phyloP scores from a whole-genome alignment of 2,888 invertebrate species.

The Melinaea marsaeus region DNA sequence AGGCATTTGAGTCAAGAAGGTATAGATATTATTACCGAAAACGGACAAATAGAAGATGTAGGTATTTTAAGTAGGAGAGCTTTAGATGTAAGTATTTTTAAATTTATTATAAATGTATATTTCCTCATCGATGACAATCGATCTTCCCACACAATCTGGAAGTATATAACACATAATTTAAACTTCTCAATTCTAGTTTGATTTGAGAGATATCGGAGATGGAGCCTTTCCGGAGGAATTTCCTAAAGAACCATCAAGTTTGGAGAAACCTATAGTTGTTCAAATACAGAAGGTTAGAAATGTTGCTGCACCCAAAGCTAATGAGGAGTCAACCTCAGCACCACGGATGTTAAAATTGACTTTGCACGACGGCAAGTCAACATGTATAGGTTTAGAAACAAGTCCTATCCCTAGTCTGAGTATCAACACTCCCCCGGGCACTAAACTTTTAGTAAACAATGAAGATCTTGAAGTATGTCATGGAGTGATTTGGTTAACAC shows the following conservation, averaged over 20 bases:
- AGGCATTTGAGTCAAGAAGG: conserved; percentile 88
- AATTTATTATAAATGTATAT: conserved; percentile 30
- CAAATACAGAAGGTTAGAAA: conserved; percentile 94
- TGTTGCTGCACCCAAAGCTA: conserved; percentile 92
- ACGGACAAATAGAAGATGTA: conserved; percentile 80
- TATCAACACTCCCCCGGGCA: conserved; percentile 92
- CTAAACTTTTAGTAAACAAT: conserved; percentile 81
- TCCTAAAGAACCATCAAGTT: conserved; percentile 74
- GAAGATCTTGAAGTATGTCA: conserved; percentile 79
- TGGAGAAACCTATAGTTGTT: conserved; percentile 82
- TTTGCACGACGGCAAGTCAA: conserved; percentile 89
- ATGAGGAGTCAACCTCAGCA: conserved; percentile 89
- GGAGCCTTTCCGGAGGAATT: conserved; percentile 84
- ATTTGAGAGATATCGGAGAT: conserved; percentile 89
- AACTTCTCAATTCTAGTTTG: conserved; percentile 74
- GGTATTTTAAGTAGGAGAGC: conserved; percentile 81
- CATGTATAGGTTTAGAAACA: conserved; percentile 87
- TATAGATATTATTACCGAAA: conserved; percentile 81
- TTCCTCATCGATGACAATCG: conserved; percentile 16
- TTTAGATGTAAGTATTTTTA: conserved; percentile 80
- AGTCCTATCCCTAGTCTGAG: conserved; percentile 83
- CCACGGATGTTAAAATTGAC: conserved; percentile 91
- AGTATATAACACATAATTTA: conserved; percentile 10
- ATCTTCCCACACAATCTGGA: conserved; percentile 10
- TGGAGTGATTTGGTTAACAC: conserved; percentile 84